Evolutionary conservation across 2,888 invertebrate species (phyloP), one percentile per base, ranked within the genome.

Genomic region (Pseudococcus viburni): DNA sequence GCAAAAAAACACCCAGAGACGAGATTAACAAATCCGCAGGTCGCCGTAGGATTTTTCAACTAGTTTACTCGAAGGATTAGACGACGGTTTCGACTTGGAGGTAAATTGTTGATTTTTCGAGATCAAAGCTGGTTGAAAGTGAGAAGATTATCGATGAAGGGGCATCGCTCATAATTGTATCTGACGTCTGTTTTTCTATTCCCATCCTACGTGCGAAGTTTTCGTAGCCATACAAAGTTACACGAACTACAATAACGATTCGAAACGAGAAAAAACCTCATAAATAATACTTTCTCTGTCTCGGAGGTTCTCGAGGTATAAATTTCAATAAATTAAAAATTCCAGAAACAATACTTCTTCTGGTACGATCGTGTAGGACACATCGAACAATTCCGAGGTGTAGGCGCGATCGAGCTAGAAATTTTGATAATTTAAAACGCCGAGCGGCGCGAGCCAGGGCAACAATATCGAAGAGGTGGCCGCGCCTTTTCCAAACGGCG

Each of bases 401-500:
- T 85, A 59, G 85, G 26, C 26, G 85, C 85, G 85, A 55, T 39
- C 4, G 22, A 85, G 17, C n/a, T 26, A 59, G 39, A 59, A 59
- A 85, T 80, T 80, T 80, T 80, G 42, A 42, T 80, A 42, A 19
- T 26, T 80, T 39, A 84, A 55, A 84, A 22, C 55, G 48, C 19
- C 5, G 22, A 22, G 26, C 73, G 12, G 33, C 77, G 77, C 33
- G 77, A 77, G 77, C 33, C 46, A 84, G 39, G 77, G 77, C 42
- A 48, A 46, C 19, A 59, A 59, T 59, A 80, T 80, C 55, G 85
- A 64, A 55, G 86, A 64, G 86, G 86, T 73, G 68, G 73, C 86
- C 86, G 86, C 86, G 39, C 86, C 86, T 85, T 85, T 85, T 85
- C 51, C 42, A 33, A 86, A 73, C 86, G 86, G 68, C 85, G 22